phyloP scores from a whole-genome alignment of 2,888 invertebrate genomes.

The Synanthedon vespiformis region DNA sequence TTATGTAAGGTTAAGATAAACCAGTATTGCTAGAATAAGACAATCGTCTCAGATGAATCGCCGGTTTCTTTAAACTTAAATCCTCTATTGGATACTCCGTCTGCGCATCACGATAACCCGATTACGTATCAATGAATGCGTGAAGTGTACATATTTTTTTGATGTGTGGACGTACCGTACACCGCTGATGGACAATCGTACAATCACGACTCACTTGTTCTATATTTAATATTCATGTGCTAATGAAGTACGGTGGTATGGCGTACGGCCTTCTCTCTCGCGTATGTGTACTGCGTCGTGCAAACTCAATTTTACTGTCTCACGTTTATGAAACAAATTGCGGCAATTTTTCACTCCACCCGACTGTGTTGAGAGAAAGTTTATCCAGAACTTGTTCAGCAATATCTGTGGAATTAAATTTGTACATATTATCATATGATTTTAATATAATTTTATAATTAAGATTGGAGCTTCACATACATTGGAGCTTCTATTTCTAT shows the following conservation, averaged over 20 bases:
- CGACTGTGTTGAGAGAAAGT: too few relatives aligned
- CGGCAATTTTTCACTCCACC: too few relatives aligned
- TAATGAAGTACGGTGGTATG: conserved; percentile 3
- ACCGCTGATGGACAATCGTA: conserved; percentile 10
- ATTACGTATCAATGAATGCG: conserved; percentile 30
- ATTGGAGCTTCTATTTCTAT: too few relatives aligned
- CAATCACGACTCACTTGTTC: conserved; percentile 20
- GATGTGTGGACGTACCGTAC: background rate
- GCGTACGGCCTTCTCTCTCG: background rate
- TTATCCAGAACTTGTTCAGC: too few relatives aligned
- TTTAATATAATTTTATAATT: too few relatives aligned
- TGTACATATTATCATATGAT: too few relatives aligned
- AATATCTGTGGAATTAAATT: too few relatives aligned
- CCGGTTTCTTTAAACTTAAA: background rate
- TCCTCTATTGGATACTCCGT: conserved; percentile 7
- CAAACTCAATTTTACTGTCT: background rate
- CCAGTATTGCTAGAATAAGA: too few relatives aligned
- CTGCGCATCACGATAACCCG: conserved; percentile 21
- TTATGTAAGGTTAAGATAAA: too few relatives aligned
- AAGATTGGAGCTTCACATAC: too few relatives aligned
- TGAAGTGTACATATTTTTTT: conserved; percentile 15
- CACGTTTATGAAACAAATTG: background rate
- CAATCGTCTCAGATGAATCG: background rate
- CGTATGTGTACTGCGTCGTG: background rate
- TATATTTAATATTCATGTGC: conserved; percentile 2